Percentiles rank a stretch among this genome's conserved stretches.
Conservation (phyloP, 2,797 vertebrate genomes). For the Amblyopsis hoosieri region DNA sequence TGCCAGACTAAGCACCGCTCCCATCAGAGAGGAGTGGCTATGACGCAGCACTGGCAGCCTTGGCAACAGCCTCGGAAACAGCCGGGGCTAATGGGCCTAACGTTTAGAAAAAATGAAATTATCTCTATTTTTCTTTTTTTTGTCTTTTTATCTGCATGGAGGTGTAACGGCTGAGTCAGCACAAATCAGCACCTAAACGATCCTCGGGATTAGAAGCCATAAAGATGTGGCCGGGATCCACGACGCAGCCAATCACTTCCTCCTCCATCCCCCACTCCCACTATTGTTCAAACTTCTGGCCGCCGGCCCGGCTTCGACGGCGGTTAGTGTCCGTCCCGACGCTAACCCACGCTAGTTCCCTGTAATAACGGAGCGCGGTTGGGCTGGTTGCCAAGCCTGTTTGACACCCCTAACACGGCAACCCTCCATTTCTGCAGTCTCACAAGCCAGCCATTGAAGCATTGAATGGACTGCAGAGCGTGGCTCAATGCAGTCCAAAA, state of each 20-base stretch:
- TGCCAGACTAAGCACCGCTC: constrained; percentile 10
- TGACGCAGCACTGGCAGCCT: neutral
- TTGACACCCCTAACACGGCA: too few relatives aligned
- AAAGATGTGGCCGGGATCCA: too few relatives aligned
- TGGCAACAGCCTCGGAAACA: constrained; percentile 9
- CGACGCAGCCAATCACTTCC: neutral
- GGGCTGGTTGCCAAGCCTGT: too few relatives aligned
- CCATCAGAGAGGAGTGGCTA: constrained; percentile 24
- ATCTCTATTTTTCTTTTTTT: too few relatives aligned
- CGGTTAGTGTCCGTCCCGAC: too few relatives aligned
- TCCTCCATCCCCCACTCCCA: neutral
- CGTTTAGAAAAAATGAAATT: too few relatives aligned
- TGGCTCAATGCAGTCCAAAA: too few relatives aligned
- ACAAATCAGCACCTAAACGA: constrained; percentile 10
- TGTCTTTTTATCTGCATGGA: neutral
- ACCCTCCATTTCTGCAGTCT: too few relatives aligned
- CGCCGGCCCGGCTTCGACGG: too few relatives aligned
- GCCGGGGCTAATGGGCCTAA: neutral
- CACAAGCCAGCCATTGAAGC: too few relatives aligned
- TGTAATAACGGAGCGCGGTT: neutral
- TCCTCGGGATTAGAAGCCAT: constrained; percentile 1
- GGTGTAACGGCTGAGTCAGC: constrained; percentile 25
- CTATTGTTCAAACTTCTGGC: neutral
- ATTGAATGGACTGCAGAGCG: too few relatives aligned
- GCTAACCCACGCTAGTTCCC: neutral